These are phyloP conservation scores for Montipora capricornis DNA, from an alignment of 64 coral and sea anemone genomes.

Conservation along the genomic window DNA sequence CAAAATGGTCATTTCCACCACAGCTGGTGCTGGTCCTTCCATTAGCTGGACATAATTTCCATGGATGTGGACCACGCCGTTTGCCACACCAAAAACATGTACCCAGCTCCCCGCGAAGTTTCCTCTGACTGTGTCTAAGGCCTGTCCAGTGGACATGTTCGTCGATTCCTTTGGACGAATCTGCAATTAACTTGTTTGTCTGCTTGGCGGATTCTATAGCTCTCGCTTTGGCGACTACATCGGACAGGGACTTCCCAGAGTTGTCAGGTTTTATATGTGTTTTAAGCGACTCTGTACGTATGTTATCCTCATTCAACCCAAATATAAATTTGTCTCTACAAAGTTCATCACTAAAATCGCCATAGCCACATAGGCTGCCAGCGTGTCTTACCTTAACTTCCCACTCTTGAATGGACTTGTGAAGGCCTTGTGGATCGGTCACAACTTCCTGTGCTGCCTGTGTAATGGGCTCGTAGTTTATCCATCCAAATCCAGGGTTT, in stretches of 20 bases:
- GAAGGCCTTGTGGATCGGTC: background rate
- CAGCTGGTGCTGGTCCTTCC: constrained; percentile 16
- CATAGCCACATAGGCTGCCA: background rate
- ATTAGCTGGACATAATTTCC: constrained; percentile 50
- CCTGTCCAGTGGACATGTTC: constrained; percentile 56
- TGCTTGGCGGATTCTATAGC: background rate
- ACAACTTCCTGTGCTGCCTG: constrained; percentile 14
- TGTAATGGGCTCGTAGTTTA: constrained; percentile 33
- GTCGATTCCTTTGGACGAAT: constrained; percentile 30
- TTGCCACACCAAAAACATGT: constrained; percentile 75
- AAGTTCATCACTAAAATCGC: background rate
- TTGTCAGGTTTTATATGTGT: background rate
- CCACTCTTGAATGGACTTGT: constrained; percentile 35
- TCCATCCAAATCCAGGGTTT: constrained; percentile 48
- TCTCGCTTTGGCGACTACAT: background rate
- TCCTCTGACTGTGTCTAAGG: constrained; percentile 66
- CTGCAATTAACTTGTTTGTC: too few relatives aligned
- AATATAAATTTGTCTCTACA: background rate
- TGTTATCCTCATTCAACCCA: background rate
- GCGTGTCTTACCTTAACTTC: constrained; percentile 30
- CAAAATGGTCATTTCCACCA: constrained; percentile 49
- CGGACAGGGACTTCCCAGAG: too few relatives aligned
- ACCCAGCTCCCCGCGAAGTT: constrained; percentile 52
- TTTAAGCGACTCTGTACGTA: background rate
- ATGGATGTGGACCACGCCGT: constrained; percentile 32